A percentile compares a stretch with the other conserved stretches of the same genome.
Evolutionary conservation across 2,113 vertebrate species (phyloP).

Genomic region (Geothlypis trichas): DNA sequence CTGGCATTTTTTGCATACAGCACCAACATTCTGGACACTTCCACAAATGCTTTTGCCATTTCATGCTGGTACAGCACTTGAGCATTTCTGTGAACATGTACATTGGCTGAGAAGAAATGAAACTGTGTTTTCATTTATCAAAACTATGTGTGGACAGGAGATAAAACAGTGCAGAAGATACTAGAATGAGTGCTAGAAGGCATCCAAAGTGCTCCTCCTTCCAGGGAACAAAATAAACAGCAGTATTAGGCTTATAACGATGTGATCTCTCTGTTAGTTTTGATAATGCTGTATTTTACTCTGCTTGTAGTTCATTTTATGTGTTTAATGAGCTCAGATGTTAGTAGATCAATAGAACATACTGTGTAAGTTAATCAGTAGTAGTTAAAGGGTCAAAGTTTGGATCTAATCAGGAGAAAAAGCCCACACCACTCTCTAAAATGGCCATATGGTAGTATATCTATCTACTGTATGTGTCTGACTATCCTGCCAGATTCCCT

Average conservation of each 20-base stretch:
- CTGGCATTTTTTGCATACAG: neutral
- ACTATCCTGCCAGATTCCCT: neutral
- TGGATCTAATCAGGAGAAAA: neutral
- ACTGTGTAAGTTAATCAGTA: constrained; percentile 12
- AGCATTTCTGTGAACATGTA: neutral
- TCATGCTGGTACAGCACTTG: neutral
- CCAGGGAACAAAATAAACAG: neutral
- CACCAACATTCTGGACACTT: neutral
- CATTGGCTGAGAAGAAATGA: neutral
- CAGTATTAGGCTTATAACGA: neutral
- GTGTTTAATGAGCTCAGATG: constrained; percentile 34
- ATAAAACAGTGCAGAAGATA: neutral
- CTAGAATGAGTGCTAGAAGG: neutral
- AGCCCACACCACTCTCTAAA: neutral
- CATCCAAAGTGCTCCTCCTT: neutral
- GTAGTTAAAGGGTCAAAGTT: constrained; percentile 51
- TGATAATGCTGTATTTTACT: neutral
- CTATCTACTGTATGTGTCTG: neutral
- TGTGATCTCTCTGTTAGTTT: neutral
- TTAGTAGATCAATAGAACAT: constrained; percentile 44
- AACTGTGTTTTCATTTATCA: neutral
- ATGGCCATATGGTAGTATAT: neutral
- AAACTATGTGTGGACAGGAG: neutral
- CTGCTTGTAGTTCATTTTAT: neutral
- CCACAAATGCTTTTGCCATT: neutral